Base-by-base conservation (phyloP, 92 coral and sea anemone species). In the Parazoanthus swiftii region DNA sequence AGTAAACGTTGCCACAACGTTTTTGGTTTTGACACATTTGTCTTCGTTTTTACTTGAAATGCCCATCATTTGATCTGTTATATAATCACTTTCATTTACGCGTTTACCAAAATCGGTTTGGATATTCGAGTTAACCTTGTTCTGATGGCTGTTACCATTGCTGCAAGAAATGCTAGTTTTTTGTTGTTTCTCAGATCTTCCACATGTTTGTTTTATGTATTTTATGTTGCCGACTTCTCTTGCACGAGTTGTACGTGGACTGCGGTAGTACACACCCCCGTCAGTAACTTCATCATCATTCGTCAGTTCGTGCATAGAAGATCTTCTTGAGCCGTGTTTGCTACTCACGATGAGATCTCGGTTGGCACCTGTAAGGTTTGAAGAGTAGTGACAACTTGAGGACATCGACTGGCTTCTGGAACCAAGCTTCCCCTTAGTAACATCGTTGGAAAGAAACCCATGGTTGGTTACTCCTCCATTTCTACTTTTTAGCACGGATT, bases 211-310 rank as follows among this genome's bases (percentile, higher is more conserved):
- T 56, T 63, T 63, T 63, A 20, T 63, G 25, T 63, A 63, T 63
- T 63, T 63, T 18, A 76, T 42, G 13, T 9, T 76, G 6, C 11
- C 14, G 13, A 4, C 4, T 42, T 76, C 25, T 25, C 21, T 76
- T 20, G 35, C 18, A 21, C 43, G 46, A 25, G 80, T 42, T 3
- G 80, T 38, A 48, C 80, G 58, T 43, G 56, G 80, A 43, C 80
- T 76, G 26, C 80, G 80, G 36, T 76, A 76, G 58, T 76, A 76
- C 1, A 76, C 80, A 18, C 80, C 80, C 0, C 80, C 80, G 20
- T 76, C 80, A 7, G 80, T 76, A 4, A 76, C 29, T n/a, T 76
- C 80, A n/a, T 76, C 80, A 39, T 76, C 58, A 20, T 14, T 13
- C 36, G 80, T 37, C 13, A 76, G 58, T 42, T 76, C 56, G 58